Conservation (phyloP, 2,888 invertebrate genomes). For the Lysandra coridon region DNA sequence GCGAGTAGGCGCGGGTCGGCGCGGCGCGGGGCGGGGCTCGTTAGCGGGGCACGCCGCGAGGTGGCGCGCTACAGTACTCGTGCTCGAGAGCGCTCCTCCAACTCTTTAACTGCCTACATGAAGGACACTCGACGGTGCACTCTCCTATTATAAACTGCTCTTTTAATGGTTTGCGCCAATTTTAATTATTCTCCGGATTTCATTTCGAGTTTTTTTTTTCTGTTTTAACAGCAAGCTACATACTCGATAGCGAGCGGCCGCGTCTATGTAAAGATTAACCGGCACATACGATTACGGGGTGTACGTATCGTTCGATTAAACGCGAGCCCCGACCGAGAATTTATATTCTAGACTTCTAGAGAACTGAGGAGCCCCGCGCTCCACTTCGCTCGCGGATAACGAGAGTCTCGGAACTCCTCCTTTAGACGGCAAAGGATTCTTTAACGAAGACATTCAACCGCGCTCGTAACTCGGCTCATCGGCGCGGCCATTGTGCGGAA, state of each 20-base stretch:
- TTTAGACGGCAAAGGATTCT: slow-evolving; percentile 40
- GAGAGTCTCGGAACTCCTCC: slow-evolving; percentile 36
- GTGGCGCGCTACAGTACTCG: slow-evolving; percentile 74
- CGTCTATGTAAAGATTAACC: not conserved
- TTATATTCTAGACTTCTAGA: slow-evolving; percentile 33
- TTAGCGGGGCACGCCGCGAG: slow-evolving; percentile 74
- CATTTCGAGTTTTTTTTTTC: slow-evolving; percentile 50
- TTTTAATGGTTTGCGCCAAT: slow-evolving; percentile 77
- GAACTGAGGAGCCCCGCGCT: slow-evolving; percentile 35
- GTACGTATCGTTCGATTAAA: not conserved
- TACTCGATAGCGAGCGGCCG: slow-evolving; percentile 34
- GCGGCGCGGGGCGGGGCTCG: slow-evolving; percentile 49
- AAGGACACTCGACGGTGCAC: slow-evolving; percentile 74
- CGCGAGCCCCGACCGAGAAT: not conserved
- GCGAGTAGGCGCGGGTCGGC: slow-evolving; percentile 9
- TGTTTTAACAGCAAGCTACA: slow-evolving; percentile 41
- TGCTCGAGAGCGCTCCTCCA: slow-evolving; percentile 74
- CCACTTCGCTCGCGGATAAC: slow-evolving; percentile 37
- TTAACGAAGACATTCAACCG: slow-evolving; percentile 54
- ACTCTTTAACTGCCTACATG: slow-evolving; percentile 81
- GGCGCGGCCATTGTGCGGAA: slow-evolving; percentile 15
- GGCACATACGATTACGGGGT: not conserved
- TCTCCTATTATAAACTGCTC: slow-evolving; percentile 79
- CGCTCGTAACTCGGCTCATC: slow-evolving; percentile 21
- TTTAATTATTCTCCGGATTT: slow-evolving; percentile 74